Conservation (phyloP, 2,797 vertebrate species). For the Amblyraja radiata region DNA sequence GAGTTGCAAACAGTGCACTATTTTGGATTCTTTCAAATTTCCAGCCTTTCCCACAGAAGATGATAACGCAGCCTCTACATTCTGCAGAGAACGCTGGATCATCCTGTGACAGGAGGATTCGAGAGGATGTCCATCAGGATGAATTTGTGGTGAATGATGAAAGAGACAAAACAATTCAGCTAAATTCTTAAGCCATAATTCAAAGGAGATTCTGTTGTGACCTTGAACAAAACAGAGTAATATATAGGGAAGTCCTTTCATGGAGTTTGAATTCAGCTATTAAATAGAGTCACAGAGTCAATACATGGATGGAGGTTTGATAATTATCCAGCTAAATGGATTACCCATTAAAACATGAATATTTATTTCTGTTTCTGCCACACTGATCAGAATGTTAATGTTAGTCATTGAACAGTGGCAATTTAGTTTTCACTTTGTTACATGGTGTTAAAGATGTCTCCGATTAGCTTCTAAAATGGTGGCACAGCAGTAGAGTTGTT, state of each 20-base stretch:
- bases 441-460: not conserved
- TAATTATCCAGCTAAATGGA: constrained; percentile 11
- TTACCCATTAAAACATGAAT: not conserved
- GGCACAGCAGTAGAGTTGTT: too few species aligned
- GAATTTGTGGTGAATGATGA: not conserved
- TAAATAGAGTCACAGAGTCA: not conserved
- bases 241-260: not conserved
- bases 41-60: not conserved
- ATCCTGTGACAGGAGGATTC: not conserved
- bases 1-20: not conserved
- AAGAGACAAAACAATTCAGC: not conserved
- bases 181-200: not conserved
- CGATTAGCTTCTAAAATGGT: not conserved
- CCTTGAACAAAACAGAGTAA: not conserved
- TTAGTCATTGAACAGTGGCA: not conserved
- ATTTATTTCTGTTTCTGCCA: not conserved
- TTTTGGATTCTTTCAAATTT: not conserved
- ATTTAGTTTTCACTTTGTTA: not conserved
- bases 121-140: not conserved
- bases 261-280: not conserved
- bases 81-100: not conserved
- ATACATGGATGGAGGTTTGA: not conserved
- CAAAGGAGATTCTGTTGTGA: not conserved
- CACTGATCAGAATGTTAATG: not conserved
- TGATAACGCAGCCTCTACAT: not conserved